Evolutionary conservation across 2,888 invertebrate species (phyloP).

Genomic region (Altica lythri): DNA sequence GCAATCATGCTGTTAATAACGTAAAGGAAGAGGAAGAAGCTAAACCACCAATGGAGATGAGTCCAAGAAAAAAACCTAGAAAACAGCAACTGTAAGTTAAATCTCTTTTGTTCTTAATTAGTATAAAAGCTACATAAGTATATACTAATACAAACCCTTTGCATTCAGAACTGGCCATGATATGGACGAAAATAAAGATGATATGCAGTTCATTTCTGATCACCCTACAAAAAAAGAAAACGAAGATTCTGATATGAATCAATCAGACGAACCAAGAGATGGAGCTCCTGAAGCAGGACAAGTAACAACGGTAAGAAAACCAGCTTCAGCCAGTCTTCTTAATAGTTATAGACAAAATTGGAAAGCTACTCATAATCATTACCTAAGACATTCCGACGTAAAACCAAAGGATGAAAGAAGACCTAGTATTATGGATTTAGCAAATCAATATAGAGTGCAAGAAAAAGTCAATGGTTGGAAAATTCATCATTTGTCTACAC

Average conservation of each 20-base stretch:
- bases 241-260: conserved; percentile 51
- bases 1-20: conserved; percentile 49
- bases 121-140: too few relatives aligned
- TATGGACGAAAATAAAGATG: conserved; percentile 61
- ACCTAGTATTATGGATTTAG: conserved; percentile 84
- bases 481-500: conserved; percentile 86
- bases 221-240: conserved; percentile 55
- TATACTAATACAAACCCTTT: too few relatives aligned
- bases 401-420: conserved; percentile 85
- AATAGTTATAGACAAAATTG: conserved; percentile 70
- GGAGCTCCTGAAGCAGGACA: conserved; percentile 49
- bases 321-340: conserved; percentile 60
- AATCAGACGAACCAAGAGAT: conserved; percentile 53
- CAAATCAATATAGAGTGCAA: conserved; percentile 83
- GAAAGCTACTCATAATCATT: conserved; percentile 78
- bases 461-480: conserved; percentile 95
- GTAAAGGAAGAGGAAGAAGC: conserved; percentile 50
- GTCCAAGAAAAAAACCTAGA: conserved; percentile 88
- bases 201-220: conserved; percentile 67
- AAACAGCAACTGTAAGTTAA: conserved; percentile 83
- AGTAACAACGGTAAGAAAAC: conserved; percentile 51
- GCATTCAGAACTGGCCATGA: conserved; percentile 62
- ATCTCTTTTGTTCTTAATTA: not conserved
- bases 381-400: conserved; percentile 77
- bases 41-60: conserved; percentile 66